phyloP scores from a whole-genome alignment of 1,140 invertebrate species.

The Maconellicoccus hirsutus region DNA sequence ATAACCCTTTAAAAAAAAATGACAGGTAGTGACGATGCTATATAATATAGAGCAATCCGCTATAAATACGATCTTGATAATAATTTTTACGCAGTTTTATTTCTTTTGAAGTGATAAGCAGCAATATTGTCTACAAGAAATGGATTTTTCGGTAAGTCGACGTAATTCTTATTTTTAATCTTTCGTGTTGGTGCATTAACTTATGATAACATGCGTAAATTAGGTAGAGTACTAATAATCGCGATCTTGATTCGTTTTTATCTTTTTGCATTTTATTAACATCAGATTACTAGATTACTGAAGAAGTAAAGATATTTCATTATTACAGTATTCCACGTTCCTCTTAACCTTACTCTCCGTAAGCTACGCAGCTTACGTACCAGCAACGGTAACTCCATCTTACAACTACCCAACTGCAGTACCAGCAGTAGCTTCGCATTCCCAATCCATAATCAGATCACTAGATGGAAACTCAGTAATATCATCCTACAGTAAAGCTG shows the following conservation, averaged over 20 bases:
- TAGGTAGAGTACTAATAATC: no score
- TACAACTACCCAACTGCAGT: constrained; percentile 24
- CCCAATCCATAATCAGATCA: constrained; percentile 43
- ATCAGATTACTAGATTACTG: no score
- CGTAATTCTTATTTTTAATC: no score
- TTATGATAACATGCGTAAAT: no score
- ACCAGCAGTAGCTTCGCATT: constrained; percentile 39
- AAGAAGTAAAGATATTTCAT: background rate
- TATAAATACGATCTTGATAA: background rate
- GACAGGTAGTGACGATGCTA: background rate
- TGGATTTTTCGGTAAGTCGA: background rate
- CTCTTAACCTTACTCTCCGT: background rate
- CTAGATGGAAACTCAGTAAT: constrained; percentile 44
- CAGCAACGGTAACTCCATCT: constrained; percentile 33
- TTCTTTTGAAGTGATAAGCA: background rate
- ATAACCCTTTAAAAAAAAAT: background rate
- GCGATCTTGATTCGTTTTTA: no score
- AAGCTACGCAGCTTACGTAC: background rate
- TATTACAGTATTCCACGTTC: background rate
- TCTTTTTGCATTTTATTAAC: no score
- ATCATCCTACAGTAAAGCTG: constrained; percentile 46
- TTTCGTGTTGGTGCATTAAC: no score
- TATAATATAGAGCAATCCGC: background rate
- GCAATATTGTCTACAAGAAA: background rate
- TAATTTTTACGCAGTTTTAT: background rate